Conservation (phyloP, 2,113 vertebrate genomes). For the Leucoraja erinaceus region DNA sequence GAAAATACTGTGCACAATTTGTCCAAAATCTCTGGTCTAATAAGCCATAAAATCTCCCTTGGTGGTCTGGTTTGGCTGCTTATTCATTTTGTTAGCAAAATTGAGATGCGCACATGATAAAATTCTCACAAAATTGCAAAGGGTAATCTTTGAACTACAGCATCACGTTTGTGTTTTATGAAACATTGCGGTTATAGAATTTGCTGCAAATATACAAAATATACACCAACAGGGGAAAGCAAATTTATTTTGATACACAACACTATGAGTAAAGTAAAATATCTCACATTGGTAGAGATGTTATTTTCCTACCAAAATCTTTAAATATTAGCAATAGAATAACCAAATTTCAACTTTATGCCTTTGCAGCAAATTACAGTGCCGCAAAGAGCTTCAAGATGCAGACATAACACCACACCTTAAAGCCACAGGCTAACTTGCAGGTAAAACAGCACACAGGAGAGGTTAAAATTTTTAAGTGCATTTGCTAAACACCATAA, state of each 20-base stretch:
- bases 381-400: no score
- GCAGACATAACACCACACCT: no score
- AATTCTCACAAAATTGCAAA: neutral
- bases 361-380: no score
- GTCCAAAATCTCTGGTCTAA: neutral
- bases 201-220: neutral
- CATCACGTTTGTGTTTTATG: no score
- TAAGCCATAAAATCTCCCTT: neutral
- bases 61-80: neutral
- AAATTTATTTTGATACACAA: constrained; percentile 3
- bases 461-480: no score
- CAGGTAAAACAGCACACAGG: no score
- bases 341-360: no score
- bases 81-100: neutral
- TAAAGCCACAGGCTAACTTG: no score
- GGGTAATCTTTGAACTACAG: neutral
- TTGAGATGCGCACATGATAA: neutral
- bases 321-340: no score
- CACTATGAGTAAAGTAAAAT: neutral
- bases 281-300: neutral
- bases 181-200: neutral
- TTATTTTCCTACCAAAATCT: neutral
- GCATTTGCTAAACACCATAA: no score
- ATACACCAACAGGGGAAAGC: neutral
- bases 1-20: neutral